Conservation (phyloP, 2,797 vertebrate genomes). For the Acrocephalus scirpaceus region DNA sequence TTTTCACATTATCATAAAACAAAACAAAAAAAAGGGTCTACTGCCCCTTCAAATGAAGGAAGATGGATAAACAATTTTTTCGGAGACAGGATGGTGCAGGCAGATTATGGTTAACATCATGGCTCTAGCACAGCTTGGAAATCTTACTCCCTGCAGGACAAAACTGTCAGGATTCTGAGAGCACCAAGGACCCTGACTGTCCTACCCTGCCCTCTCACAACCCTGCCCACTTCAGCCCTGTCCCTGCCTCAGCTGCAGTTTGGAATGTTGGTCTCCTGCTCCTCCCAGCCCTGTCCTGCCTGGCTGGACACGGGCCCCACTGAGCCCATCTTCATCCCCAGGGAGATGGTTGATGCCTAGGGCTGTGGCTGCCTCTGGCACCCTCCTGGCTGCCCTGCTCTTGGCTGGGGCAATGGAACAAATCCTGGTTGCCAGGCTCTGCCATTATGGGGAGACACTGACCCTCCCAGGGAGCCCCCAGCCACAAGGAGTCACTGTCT, state of each 20-base stretch:
- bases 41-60: background rate
- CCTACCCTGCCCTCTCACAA: background rate
- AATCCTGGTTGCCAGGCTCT: background rate
- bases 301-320: rapidly evolving
- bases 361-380: background rate
- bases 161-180: background rate
- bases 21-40: background rate
- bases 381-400: rapidly evolving
- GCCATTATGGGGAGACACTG: background rate
- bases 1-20: background rate
- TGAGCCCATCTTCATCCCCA: background rate
- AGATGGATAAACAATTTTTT: background rate
- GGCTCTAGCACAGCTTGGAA: background rate
- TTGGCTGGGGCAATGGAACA: background rate
- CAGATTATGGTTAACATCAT: background rate
- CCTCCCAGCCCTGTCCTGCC: background rate
- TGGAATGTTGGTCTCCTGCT: background rate
- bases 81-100: background rate
- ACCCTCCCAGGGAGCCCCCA: rapidly evolving
- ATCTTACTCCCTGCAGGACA: background rate
- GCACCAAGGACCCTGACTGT: background rate
- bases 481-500: background rate
- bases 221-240: background rate
- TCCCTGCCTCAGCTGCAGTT: background rate
- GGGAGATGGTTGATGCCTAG: rapidly evolving